A percentile compares a stretch with the other conserved stretches of the same genome.
phyloP scores from a whole-genome alignment of 2,888 invertebrate genomes.

The Asteroscopus sphinx region DNA sequence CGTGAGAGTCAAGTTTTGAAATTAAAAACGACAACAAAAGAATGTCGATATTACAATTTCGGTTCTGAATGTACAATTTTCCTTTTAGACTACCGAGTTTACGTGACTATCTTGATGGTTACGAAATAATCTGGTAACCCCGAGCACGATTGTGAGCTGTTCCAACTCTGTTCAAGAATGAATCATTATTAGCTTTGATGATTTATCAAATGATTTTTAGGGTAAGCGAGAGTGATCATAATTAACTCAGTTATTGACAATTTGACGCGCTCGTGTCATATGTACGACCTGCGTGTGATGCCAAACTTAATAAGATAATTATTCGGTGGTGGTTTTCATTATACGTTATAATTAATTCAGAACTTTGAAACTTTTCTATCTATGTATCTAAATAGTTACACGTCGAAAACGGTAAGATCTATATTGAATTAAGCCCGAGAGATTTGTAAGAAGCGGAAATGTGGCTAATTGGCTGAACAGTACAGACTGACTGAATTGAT shows the following conservation, averaged over 20 bases:
- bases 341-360: slow-evolving; percentile 40
- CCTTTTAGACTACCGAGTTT: slow-evolving; percentile 7
- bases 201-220: slow-evolving; percentile 10
- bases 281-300: slow-evolving; percentile 9
- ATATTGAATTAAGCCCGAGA: slow-evolving; percentile 16
- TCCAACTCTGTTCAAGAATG: slow-evolving; percentile 15
- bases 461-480: slow-evolving; percentile 27
- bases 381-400: slow-evolving; percentile 6
- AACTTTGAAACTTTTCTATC: slow-evolving; percentile 14
- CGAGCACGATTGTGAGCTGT: slow-evolving; percentile 28
- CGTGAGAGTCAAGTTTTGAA: slow-evolving; percentile 29
- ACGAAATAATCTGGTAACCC: slow-evolving; percentile 25
- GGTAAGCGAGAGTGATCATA: slow-evolving; percentile 29
- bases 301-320: slow-evolving; percentile 28
- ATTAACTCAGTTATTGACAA: slow-evolving; percentile 34
- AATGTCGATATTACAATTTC: slow-evolving; percentile 35
- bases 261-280: slow-evolving; percentile 25
- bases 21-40: slow-evolving; percentile 33
- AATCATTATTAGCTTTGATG: slow-evolving; percentile 32
- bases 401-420: slow-evolving; percentile 6
- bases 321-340: slow-evolving; percentile 19
- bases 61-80: slow-evolving; percentile 21
- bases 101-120: slow-evolving; percentile 18
- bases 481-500: slow-evolving; percentile 16
- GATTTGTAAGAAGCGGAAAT: slow-evolving; percentile 33